Evolutionary conservation across 2,797 vertebrate species (phyloP).

Genomic region (Rhabdomys pumilio): DNA sequence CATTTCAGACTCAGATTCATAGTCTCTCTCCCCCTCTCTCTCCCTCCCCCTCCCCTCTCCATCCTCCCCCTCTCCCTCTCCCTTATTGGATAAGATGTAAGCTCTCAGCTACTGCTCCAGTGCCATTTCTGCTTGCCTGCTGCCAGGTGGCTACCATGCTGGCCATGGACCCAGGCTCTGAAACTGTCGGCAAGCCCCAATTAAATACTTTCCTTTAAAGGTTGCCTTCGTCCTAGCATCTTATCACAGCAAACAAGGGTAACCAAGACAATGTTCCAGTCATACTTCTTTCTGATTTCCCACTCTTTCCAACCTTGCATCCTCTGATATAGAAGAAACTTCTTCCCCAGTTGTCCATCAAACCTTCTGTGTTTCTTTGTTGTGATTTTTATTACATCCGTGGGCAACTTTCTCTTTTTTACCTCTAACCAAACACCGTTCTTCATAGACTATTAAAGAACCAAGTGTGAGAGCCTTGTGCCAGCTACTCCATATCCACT

Average conservation of each 20-base stretch:
- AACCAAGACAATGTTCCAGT: not conserved
- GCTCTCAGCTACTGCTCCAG: not conserved
- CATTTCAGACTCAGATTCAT: too few species aligned
- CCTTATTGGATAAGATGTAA: not conserved
- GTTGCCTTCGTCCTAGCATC: not conserved
- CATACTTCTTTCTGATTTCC: not conserved
- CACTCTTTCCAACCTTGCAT: not conserved
- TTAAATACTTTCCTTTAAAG: not conserved
- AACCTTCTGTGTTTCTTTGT: not conserved
- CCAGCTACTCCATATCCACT: not conserved
- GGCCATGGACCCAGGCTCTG: not conserved
- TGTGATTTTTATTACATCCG: not conserved
- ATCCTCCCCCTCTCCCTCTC: too few species aligned
- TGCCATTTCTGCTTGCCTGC: not conserved
- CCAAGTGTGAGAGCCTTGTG: not conserved
- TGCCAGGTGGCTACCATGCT: too few species aligned
- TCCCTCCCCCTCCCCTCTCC: not conserved
- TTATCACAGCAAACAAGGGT: not conserved
- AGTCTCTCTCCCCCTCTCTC: too few species aligned
- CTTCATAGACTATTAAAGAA: not conserved
- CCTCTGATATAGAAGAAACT: not conserved
- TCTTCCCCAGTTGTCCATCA: not conserved
- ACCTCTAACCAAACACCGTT: not conserved
- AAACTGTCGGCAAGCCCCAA: not conserved
- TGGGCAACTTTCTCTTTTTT: constrained; percentile 11